Conservation (phyloP, 2,888 invertebrate species). For the Resseliella maxima region DNA sequence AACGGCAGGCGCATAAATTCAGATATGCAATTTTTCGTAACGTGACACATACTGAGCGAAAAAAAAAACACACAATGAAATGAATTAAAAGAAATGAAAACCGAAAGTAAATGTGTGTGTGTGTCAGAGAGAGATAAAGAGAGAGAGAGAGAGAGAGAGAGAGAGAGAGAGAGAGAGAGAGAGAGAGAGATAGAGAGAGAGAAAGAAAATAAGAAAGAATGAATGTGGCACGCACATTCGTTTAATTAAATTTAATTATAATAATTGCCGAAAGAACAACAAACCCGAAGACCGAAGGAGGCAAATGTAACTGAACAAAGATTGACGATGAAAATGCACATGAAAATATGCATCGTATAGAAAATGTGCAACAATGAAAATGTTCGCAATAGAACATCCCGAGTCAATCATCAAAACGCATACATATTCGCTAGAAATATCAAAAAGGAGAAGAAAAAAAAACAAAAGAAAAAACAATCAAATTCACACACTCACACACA, state of each 20-base stretch:
- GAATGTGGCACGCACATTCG: constrained; percentile 39
- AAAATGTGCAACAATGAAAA: constrained; percentile 6
- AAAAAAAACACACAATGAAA: neutral
- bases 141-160: no score
- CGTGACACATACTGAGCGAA: neutral
- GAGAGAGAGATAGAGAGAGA: no score
- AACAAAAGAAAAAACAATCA: no score
- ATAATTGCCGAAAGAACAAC: constrained; percentile 39
- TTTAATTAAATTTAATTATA: constrained; percentile 53
- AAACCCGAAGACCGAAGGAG: neutral
- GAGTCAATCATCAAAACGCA: neutral
- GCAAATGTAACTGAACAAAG: neutral
- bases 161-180: no score
- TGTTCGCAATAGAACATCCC: neutral
- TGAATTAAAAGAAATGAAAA: no score
- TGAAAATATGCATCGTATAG: neutral
- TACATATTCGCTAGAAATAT: neutral
- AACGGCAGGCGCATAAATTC: neutral
- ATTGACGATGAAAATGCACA: neutral
- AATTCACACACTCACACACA: neutral
- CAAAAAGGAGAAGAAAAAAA: no score
- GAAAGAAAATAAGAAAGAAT: neutral
- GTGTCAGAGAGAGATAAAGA: no score
- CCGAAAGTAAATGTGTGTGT: no score
- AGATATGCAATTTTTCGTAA: neutral